These are phyloP conservation scores for Cliona cf. orientalis DNA, from an alignment of 37 sponge, comb jelly and placozoan genomes.

Conservation along the genomic window DNA sequence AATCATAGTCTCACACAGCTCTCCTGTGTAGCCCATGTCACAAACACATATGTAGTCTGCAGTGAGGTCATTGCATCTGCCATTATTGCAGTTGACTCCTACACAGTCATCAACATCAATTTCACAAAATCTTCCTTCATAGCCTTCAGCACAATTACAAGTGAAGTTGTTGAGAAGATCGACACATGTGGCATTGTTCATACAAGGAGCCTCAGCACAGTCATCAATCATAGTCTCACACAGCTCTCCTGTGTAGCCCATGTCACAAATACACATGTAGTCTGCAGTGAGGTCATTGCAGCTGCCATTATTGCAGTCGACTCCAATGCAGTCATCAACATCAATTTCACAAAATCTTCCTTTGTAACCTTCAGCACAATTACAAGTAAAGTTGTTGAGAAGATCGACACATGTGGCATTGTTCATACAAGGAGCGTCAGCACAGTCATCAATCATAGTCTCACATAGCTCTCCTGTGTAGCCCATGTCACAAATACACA, in stretches of 20 bases:
- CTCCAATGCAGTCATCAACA: constrained; percentile 7
- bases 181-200: constrained; percentile 39
- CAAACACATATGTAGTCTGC: constrained; percentile 49
- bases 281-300: constrained; percentile 25
- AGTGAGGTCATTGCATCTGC: constrained; percentile 31
- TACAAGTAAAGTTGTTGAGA: constrained; percentile 29
- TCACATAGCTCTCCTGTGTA: constrained; percentile 52
- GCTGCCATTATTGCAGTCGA: constrained; percentile 45
- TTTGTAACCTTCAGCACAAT: constrained; percentile 40
- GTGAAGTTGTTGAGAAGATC: constrained; percentile 21
- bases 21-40: constrained; percentile 46
- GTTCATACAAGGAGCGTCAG: constrained; percentile 17
- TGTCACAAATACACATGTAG: constrained; percentile 47
- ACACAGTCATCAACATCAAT: constrained; percentile 19
- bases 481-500: constrained; percentile 36
- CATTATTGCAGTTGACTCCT: background rate
- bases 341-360: constrained; percentile 29
- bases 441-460: constrained; percentile 57
- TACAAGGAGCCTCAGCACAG: constrained; percentile 33
- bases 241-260: constrained; percentile 41
- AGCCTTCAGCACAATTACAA: constrained; percentile 46
- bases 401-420: constrained; percentile 33
- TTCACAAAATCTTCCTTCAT: constrained; percentile 33
- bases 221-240: constrained; percentile 58
- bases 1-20: constrained; percentile 33